phyloP scores from a whole-genome alignment of 2,888 invertebrate species.

The Trypoxylon attenuatum region DNA sequence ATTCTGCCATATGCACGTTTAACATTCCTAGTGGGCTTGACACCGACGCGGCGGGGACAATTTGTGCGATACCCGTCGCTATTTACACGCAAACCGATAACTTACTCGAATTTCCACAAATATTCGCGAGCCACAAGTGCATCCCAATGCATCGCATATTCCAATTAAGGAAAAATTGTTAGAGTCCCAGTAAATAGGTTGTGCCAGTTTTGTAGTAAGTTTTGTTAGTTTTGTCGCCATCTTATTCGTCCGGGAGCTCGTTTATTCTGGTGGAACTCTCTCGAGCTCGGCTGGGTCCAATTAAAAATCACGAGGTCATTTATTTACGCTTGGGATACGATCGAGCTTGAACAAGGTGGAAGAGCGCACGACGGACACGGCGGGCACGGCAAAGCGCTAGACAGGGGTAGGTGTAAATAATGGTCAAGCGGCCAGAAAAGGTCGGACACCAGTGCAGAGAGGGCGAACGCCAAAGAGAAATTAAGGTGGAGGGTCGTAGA shows the following conservation, averaged over 20 bases:
- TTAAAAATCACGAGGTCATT: slow-evolving; percentile 63
- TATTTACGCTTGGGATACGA: slow-evolving; percentile 57
- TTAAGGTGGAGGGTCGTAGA: slow-evolving; percentile 37
- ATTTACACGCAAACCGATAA: no score
- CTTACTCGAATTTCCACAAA: no score
- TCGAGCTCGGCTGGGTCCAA: slow-evolving; percentile 43
- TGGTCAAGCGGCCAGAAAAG: slow-evolving; percentile 58
- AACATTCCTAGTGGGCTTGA: slow-evolving; percentile 46
- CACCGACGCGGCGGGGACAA: slow-evolving; percentile 25
- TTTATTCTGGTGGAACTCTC: slow-evolving; percentile 37
- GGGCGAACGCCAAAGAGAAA: slow-evolving; percentile 50
- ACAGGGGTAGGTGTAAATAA: slow-evolving; percentile 55
- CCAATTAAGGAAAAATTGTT: no score
- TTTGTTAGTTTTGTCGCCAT: slow-evolving; percentile 11
- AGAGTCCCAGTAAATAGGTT: no score
- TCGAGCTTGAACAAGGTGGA: slow-evolving; percentile 43
- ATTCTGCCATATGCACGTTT: slow-evolving; percentile 41
- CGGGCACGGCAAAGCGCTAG: no score
- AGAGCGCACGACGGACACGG: slow-evolving; percentile 6
- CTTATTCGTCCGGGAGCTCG: slow-evolving; percentile 39
- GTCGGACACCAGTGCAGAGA: slow-evolving; percentile 44
- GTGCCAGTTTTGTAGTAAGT: background rate
- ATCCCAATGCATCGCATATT: no score
- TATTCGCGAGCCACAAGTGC: no score
- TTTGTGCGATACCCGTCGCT: no score